Evolutionary conservation across 2,888 invertebrate genomes (phyloP), one percentile per base, ranked within the genome.

Genomic region (Volucella zonaria): DNA sequence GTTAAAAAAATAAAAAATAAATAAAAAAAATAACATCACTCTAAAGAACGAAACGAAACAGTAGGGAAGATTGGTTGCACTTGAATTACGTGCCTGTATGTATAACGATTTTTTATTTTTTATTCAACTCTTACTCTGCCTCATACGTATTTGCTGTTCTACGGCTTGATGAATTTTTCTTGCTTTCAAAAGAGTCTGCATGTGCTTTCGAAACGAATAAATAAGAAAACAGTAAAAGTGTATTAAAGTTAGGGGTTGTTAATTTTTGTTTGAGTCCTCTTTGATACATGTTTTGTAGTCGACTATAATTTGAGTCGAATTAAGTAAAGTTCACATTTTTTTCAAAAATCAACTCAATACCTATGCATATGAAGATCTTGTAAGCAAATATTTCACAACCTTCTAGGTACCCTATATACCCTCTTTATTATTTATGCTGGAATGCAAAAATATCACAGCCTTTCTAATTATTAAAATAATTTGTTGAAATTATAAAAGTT

Each of bases 31-130:
- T 31, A n/a, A 42, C 40, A 38, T 11, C 45, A 42, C 58, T 6
- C 59, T 14, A 58, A 15, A 40, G 14, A 58, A 14, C 23, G 61
- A 56, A 15, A 71, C 71, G 64, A 61, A 71, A 64, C 59, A 15
- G 64, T 66, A 73, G 52, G 59, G 52, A 74, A 74, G 67, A 76
- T 71, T 76, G 81, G 70, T 68, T 81, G 81, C 81, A 81, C 76
- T 81, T 81, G 70, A 76, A 81, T 64, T 71, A 64, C 49, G 49
- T 75, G 67, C 61, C 45, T 67, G 58, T 51, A 45, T 62, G 68
- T 68, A 56, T 61, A 8, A 70, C n/a, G 11, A 47, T n/a, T 38
- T 51, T 12, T 38, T 31, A 49, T 52, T 43, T 47, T 54, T 49
- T 42, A 43, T 43, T 9, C 1, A 47, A 12, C 51, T 61, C 58